Percentiles rank a stretch among this genome's conserved stretches.
Evolutionary conservation across 2,113 vertebrate species (phyloP).

Genomic region (Esox niger): DNA sequence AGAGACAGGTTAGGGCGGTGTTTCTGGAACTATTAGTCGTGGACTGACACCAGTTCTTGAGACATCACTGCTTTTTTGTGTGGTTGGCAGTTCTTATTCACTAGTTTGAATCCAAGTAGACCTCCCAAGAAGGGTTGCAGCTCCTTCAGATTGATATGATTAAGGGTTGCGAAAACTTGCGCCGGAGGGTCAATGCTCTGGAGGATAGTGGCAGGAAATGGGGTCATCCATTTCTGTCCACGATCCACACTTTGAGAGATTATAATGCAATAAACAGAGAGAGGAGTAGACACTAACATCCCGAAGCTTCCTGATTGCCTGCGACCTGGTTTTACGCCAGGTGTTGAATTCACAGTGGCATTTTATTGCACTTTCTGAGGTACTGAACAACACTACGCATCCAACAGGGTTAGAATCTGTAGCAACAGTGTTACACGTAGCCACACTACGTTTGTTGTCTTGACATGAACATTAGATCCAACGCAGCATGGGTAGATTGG

Average conservation of each 20-base stretch:
- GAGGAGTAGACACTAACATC: neutral
- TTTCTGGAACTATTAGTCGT: no score
- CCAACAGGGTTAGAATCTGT: neutral
- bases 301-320: neutral
- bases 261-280: neutral
- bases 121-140: neutral
- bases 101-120: neutral
- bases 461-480: no score
- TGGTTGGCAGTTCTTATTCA: neutral
- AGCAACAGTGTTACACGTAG: no score
- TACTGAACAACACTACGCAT: constrained; percentile 1
- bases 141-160: neutral
- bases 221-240: neutral
- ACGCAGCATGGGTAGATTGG: no score
- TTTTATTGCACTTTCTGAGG: neutral
- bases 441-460: no score
- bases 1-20: no score
- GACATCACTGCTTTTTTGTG: no score
- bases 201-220: neutral
- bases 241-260: neutral
- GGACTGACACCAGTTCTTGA: no score
- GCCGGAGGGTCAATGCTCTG: neutral
- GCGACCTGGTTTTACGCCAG: neutral
- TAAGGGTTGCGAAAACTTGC: neutral
- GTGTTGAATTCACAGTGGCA: neutral